These are phyloP conservation scores for Nanger granti DNA, from an alignment of 2,113 vertebrate species.

Conservation along the genomic window DNA sequence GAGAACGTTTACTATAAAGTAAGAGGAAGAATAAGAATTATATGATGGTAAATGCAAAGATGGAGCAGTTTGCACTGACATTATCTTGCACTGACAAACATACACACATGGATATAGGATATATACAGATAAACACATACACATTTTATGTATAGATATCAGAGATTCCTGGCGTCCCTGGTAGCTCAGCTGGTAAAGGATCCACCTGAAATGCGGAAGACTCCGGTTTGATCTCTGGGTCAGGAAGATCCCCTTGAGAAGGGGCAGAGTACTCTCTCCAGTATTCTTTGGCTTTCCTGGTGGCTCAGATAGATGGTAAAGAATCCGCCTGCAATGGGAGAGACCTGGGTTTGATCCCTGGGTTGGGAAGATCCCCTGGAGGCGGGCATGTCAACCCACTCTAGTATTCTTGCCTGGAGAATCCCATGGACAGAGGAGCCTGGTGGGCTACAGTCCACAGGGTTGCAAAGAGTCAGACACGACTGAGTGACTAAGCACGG, in stretches of 20 bases:
- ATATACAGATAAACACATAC: neutral
- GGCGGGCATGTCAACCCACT: neutral
- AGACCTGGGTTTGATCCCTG: neutral
- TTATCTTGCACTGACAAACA: neutral
- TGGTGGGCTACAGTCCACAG: neutral
- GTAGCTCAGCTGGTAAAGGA: neutral
- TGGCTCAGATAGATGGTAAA: neutral
- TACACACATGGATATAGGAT: neutral
- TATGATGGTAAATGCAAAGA: neutral
- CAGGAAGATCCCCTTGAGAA: neutral
- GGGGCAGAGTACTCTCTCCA: neutral
- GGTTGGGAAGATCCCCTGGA: neutral
- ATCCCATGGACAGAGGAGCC: neutral
- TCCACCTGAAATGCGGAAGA: neutral
- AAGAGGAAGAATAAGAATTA: neutral
- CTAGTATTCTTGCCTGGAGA: neutral
- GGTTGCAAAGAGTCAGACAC: neutral
- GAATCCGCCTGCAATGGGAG: fast-evolving
- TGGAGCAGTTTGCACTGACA: neutral
- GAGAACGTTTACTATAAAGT: neutral
- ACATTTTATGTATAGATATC: neutral
- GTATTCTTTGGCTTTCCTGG: neutral
- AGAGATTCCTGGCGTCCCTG: neutral
- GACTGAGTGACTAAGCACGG: neutral
- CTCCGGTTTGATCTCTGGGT: neutral